Evolutionary conservation across 2,113 vertebrate species (phyloP).

Genomic region (Dicaeum eximium): DNA sequence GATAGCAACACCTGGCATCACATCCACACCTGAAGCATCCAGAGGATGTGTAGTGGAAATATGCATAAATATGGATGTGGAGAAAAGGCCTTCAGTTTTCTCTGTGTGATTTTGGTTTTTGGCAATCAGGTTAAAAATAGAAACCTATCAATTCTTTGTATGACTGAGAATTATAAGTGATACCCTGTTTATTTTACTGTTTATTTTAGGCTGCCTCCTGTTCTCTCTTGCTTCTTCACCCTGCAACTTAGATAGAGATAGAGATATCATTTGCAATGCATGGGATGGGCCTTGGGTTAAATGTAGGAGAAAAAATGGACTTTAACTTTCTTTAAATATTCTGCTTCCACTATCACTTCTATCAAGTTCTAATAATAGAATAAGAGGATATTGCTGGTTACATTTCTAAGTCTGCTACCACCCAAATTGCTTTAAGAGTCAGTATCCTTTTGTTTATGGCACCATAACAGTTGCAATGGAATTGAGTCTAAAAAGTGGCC

Average conservation of each 20-base stretch:
- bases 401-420: not conserved
- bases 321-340: not conserved
- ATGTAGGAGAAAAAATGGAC: not conserved
- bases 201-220: not conserved
- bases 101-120: not conserved
- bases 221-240: not conserved
- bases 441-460: not conserved
- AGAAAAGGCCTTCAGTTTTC: not conserved
- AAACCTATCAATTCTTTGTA: not conserved
- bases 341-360: not conserved
- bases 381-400: not conserved
- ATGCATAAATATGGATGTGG: not conserved
- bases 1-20: not conserved
- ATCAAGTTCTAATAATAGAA: not conserved
- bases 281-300: not conserved
- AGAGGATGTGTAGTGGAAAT: fast-evolving
- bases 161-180: not conserved
- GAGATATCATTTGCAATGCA: not conserved
- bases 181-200: not conserved
- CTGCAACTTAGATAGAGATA: not conserved
- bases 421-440: not conserved
- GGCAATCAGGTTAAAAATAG: not conserved
- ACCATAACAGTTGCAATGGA: not conserved
- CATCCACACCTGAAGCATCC: not conserved
- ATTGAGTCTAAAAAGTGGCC: not conserved